Percentiles rank a stretch among this genome's conserved stretches.
phyloP scores from a whole-genome alignment of 1,140 invertebrate species.

The Drosophila fuyamai region DNA sequence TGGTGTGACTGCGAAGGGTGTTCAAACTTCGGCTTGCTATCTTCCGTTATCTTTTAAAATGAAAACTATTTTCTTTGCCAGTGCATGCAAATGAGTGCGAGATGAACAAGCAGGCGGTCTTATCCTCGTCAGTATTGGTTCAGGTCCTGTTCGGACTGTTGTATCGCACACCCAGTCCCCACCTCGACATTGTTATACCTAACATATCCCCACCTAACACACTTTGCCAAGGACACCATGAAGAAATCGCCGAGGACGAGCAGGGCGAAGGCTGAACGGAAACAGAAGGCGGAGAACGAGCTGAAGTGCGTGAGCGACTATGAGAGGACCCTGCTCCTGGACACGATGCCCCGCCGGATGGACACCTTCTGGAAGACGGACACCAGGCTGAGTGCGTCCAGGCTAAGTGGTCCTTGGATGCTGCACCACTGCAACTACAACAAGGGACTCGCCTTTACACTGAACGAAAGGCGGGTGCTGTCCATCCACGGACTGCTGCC shows the following conservation, averaged over 20 bases:
- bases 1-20: too few species aligned
- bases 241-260: background rate
- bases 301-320: slow-evolving; percentile 14
- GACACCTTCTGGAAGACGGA: slow-evolving; percentile 56
- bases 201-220: background rate
- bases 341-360: slow-evolving; percentile 8
- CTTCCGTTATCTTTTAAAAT: too few species aligned
- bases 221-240: slow-evolving; percentile 13
- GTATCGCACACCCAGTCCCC: background rate
- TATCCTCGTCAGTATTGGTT: slow-evolving; percentile 36
- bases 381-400: background rate
- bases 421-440: background rate
- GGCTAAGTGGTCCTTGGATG: background rate
- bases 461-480: slow-evolving; percentile 92
- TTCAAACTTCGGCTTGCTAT: too few species aligned
- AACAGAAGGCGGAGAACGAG: background rate
- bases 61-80: background rate
- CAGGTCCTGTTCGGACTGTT: slow-evolving; percentile 19
- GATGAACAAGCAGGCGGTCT: slow-evolving; percentile 28
- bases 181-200: background rate
- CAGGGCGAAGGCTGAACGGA: background rate
- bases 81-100: slow-evolving; percentile 31
- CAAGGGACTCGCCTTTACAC: slow-evolving; percentile 93
- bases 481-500: slow-evolving; percentile 95
- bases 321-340: background rate